Base-by-base conservation (phyloP, 2,797 vertebrate species). In the Cirrhinus molitorella region DNA sequence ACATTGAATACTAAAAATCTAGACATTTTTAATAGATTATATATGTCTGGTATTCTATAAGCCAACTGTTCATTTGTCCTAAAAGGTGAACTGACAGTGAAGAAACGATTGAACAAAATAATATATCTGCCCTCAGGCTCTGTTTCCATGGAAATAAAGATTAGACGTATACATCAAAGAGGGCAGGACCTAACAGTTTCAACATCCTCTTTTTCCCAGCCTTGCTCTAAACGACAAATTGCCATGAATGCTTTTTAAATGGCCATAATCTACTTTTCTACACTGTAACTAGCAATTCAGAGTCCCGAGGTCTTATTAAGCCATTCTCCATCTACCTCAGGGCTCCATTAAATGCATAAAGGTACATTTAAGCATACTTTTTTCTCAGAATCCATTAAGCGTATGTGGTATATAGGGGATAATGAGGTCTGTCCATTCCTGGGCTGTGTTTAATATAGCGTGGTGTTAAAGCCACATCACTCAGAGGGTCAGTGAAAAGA, bases 141-240 rank as follows among this genome's bases (percentile, higher is more conserved):
- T n/a, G 83, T 89, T 90, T 85, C 87, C 87, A 93, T 93, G 90
- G 92, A 90, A 93, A 94, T 91, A 89, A 57, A 90, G 87, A 88
- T 85, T 83, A 86, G 79, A 87, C 72, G 72, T 75, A 12, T 79
- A 89, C 87, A 92, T 92, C 82, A 94, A 88, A 85, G 67, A 89
- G 70, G 65, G 87, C 90, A 88, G 87, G 87, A 90, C 90, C 83
- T 88, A 49, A 14, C 55, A 53, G 34, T 23, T 47, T 72, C 40
- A 80, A 21, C 71, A 11, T 70, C 14, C 45, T 72, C 13, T 65
- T 40, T 28, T 45, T 4, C 47, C 73, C 21, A 68, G 65, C 12
- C 28, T 80, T 16, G 25, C 17, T 79, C 51, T 63, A 79, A 84
- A 57, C 16, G 34, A 47, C 80, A 78, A 49, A 77, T 79, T 49